Conservation (phyloP, 2,888 invertebrate species). For the Gymnosoma rotundatum region DNA sequence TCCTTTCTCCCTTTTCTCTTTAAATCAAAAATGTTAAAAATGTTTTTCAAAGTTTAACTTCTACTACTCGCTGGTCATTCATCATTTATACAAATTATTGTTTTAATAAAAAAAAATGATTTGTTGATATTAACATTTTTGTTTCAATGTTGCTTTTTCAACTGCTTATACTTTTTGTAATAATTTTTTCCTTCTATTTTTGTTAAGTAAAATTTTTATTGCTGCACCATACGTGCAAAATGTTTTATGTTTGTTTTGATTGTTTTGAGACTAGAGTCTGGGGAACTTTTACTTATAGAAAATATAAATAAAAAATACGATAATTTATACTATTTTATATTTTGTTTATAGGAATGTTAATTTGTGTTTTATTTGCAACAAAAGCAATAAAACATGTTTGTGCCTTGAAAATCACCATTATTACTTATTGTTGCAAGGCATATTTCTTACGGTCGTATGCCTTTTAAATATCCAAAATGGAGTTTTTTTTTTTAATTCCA, state of each 20-base stretch:
- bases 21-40: neutral
- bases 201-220: constrained; percentile 23
- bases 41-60: neutral
- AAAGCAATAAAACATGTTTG: constrained; percentile 17
- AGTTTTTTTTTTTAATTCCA: neutral
- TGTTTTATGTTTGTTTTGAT: constrained; percentile 42
- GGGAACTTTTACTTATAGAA: neutral
- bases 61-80: neutral
- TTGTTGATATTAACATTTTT: neutral
- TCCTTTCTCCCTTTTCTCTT: no score
- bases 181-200: neutral
- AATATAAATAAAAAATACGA: constrained; percentile 3
- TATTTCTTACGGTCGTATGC: no score
- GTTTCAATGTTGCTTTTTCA: neutral
- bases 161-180: neutral
- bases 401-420: neutral
- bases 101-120: neutral
- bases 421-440: no score
- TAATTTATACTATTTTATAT: constrained; percentile 17
- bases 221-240: constrained; percentile 33
- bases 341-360: constrained; percentile 17
- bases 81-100: neutral
- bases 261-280: neutral
- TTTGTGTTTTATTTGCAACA: constrained; percentile 11
- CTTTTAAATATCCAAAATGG: neutral